These are phyloP conservation scores for Tetragonula carbonaria DNA, from an alignment of 2,888 invertebrate genomes.

Conservation along the genomic window DNA sequence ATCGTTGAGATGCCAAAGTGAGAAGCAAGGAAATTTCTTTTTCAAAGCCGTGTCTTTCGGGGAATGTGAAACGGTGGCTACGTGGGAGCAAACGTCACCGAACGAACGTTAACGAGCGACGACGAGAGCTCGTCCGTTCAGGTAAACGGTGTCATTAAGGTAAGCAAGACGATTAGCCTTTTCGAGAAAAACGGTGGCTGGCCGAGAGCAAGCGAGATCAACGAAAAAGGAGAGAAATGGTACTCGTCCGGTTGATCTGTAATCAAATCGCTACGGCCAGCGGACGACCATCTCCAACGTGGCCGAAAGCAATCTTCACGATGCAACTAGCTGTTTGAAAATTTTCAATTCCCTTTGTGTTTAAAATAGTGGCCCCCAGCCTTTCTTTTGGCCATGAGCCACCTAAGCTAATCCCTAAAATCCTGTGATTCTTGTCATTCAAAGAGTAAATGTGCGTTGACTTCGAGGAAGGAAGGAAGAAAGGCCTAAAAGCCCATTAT, in stretches of 20 bases:
- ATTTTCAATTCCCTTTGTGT: neutral
- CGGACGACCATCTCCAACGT: neutral
- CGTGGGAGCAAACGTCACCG: conserved; percentile 35
- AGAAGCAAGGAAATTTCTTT: too few species aligned
- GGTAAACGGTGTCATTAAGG: conserved; percentile 42
- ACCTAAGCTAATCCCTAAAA: too few species aligned
- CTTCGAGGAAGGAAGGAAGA: too few species aligned
- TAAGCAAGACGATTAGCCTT: conserved; percentile 57
- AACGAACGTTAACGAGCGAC: conserved; percentile 54
- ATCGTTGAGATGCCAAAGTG: too few species aligned
- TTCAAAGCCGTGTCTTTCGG: too few species aligned
- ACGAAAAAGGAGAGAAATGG: conserved; percentile 47
- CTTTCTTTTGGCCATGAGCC: too few species aligned
- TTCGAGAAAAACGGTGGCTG: conserved; percentile 24
- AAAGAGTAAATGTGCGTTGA: too few species aligned
- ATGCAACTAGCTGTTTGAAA: neutral
- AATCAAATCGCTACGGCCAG: conserved; percentile 34
- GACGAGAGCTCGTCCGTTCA: conserved; percentile 3
- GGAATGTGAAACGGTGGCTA: conserved; percentile 30
- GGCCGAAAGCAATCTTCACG: neutral
- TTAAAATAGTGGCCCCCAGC: too few species aligned
- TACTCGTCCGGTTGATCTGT: conserved; percentile 34
- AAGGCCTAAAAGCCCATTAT: too few species aligned
- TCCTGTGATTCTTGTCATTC: too few species aligned
- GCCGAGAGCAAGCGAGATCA: conserved; percentile 4